Base-by-base conservation (phyloP, 2,797 vertebrate genomes). In the Onychomys leucogaster region DNA sequence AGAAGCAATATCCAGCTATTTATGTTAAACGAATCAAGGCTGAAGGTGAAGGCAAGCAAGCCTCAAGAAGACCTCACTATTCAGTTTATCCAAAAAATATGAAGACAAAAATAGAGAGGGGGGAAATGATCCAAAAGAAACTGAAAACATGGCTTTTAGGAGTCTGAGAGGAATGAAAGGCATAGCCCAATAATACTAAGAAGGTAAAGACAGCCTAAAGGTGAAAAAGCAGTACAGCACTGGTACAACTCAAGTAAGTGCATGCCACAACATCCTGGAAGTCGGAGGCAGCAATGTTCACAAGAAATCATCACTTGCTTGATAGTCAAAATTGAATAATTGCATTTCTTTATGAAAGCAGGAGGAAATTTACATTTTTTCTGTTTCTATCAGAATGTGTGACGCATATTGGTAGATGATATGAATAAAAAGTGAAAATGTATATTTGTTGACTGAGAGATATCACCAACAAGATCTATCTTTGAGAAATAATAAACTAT, bases 81-180 rank as follows among this genome's bases (percentile, higher is more conserved):
- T 43, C 16, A 59, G 61, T 59, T 59, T 92, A 89, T 92, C 63
- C 91, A 87, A 83, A 83, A 95, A 93, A 94, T 78, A 90, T 41
- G 25, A 92, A 94, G 34, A 89, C n/a, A 75, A 95, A 97, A 95
- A 91, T 78, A 95, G 61, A 81, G 94, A 95, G 55, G 52, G 12
- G 84, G 41, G 46, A 92, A 95, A 96, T 90, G 49, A 93, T 75
- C 71, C 89, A 91, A 75, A 73, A 55, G 46, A 84, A 95, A 84
- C 49, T 25, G 10, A 89, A 96, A 92, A 49, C 49, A 71, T 71
- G 37, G 34, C n/a, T 94, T 89, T 93, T 87, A 69, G 59, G 65
- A 97, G 92, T 94, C 93, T 76, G 49, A 95, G 65, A 76, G 46
- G 83, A 97, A 95, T 97, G 69, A 95, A 95, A 94, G 69, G 29